Evolutionary conservation across 2,113 vertebrate species (phyloP), one percentile per base, ranked within the genome.

Genomic region (Epinephelus fuscoguttatus): DNA sequence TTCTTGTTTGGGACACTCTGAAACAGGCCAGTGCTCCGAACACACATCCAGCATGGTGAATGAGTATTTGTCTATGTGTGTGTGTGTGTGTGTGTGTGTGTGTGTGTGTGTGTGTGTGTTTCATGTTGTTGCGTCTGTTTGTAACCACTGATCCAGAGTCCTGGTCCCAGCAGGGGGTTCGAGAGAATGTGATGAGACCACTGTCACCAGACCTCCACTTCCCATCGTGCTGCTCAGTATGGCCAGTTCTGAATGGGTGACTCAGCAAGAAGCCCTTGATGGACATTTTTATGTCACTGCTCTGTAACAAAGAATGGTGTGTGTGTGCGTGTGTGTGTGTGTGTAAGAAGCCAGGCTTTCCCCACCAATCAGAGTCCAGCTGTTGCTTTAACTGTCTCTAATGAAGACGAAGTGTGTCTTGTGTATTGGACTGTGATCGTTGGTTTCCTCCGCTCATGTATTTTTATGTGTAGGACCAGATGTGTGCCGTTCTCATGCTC

Each of bases 1-100:
- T 75, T 87, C 66, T 73, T 84, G 47, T 81, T 7, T 84, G 74
- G 81, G 75, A 84, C 89, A 84, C 27, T 15, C 53, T 91, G 77
- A 89, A 91, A 84, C 62, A 81, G 86, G 79, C 71, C 81, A 80
- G 6, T 73, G 68, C 84, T 78, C 42, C 17, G 62, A 84, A 78
- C 78, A 88, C 75, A 81, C 71, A 84, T 70, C 13, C 56, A 27
- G 23, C 11, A 6, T 17, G 13, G 37, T 89, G 70, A 84, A 87
- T 63, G 66, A 73, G 23, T 79, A 42, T 68, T 6, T 81, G n/a
- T 75, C 53, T 55, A 27, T 75, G 60, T 64, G 56, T 66, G 5
- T 70, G 27, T 27, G 49, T 81, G 27, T 27, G 49, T 78, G 60
- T 64, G 56, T 66, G 5, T 78, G 60, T 64, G 56, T 66, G 5